A percentile compares a stretch with the other conserved stretches of the same genome.
Evolutionary conservation across 2,113 vertebrate species (phyloP).

Genomic region (Oplegnathus fasciatus): DNA sequence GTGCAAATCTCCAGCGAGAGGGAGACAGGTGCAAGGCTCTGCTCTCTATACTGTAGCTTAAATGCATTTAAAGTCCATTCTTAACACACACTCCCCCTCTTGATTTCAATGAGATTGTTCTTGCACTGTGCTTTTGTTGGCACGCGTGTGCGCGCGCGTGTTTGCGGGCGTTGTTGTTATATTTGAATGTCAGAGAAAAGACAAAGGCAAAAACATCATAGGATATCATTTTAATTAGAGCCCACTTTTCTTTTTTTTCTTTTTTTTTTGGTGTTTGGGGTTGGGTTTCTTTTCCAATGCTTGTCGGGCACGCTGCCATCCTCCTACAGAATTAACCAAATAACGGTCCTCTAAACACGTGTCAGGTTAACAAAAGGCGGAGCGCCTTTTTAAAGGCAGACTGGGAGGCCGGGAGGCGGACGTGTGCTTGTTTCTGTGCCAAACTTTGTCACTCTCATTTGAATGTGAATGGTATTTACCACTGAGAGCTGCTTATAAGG

Average conservation of each 20-base stretch:
- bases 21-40: slow-evolving; percentile 80
- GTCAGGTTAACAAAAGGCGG: slow-evolving; percentile 84
- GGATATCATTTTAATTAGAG: slow-evolving; percentile 10
- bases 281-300: neutral
- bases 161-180: neutral
- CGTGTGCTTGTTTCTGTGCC: slow-evolving; percentile 80
- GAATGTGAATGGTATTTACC: slow-evolving; percentile 87
- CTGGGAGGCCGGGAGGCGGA: slow-evolving; percentile 74
- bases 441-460: slow-evolving; percentile 86
- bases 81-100: slow-evolving; percentile 26
- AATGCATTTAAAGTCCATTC: slow-evolving; percentile 73
- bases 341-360: slow-evolving; percentile 76
- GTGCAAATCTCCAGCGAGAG: slow-evolving; percentile 70
- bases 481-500: slow-evolving; percentile 79
- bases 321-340: slow-evolving; percentile 77
- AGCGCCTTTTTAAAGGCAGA: slow-evolving; percentile 60
- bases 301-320: slow-evolving; percentile 75
- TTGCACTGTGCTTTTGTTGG: slow-evolving; percentile 53
- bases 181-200: slow-evolving; percentile 23
- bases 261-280: neutral
- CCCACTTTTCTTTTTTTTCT: neutral
- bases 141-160: slow-evolving; percentile 1
- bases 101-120: slow-evolving; percentile 67
- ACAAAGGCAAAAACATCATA: neutral
- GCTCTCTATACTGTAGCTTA: slow-evolving; percentile 69